A percentile compares a stretch with the other conserved stretches of the same genome.
phyloP scores from a whole-genome alignment of 2,888 invertebrate genomes.

The Glaucopsyche alexis region DNA sequence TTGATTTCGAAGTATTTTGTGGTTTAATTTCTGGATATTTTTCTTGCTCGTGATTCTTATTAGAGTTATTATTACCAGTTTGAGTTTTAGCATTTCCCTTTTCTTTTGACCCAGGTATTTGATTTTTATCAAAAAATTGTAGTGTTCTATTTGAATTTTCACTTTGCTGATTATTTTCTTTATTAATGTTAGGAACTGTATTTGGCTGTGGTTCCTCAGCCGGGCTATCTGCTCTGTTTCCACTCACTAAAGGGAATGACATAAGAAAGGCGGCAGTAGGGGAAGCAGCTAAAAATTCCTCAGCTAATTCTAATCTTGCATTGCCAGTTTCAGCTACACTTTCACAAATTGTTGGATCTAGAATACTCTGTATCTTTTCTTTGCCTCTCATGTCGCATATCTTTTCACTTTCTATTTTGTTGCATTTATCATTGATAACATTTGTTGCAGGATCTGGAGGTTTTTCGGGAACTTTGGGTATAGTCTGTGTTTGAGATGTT shows the following conservation, averaged over 20 bases:
- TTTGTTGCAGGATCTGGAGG: constrained; percentile 38
- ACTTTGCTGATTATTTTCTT: constrained; percentile 42
- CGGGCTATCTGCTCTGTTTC: constrained; percentile 74
- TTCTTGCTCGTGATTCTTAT: constrained; percentile 51
- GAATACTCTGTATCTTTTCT: constrained; percentile 61
- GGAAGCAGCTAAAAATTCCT: constrained; percentile 78
- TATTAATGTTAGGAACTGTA: constrained; percentile 43
- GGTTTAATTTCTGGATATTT: constrained; percentile 55
- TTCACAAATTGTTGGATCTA: constrained; percentile 68
- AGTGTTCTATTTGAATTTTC: constrained; percentile 49
- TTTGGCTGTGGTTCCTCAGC: constrained; percentile 58
- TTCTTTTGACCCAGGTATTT: constrained; percentile 43
- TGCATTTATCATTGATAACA: constrained; percentile 37
- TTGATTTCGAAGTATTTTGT: constrained; percentile 44
- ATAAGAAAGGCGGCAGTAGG: constrained; percentile 88
- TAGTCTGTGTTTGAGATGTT: constrained; percentile 16
- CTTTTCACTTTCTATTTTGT: constrained; percentile 46
- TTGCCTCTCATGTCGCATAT: constrained; percentile 53
- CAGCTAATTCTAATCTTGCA: constrained; percentile 79
- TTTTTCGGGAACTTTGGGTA: constrained; percentile 37
- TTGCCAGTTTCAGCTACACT: constrained; percentile 74
- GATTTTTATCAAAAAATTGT: constrained; percentile 55
- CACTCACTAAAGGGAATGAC: constrained; percentile 86
- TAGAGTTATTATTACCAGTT: constrained; percentile 43
- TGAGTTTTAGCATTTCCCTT: constrained; percentile 47